phyloP scores from a whole-genome alignment of 2,888 invertebrate species.

The Carcina quercana region DNA sequence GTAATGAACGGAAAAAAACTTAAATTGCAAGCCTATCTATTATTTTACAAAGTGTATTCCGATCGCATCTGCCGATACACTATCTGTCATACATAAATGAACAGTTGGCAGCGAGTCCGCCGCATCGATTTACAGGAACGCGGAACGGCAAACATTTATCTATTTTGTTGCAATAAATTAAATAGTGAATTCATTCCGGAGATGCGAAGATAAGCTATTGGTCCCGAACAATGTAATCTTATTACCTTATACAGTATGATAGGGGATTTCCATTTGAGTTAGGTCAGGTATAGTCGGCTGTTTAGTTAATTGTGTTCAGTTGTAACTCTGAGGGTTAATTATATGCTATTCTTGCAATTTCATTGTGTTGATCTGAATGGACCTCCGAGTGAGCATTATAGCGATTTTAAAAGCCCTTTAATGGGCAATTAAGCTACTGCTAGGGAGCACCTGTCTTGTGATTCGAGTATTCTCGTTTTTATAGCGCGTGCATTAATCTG shows the following conservation, averaged over 20 bases:
- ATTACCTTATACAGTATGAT: slow-evolving; percentile 65
- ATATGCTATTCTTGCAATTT: slow-evolving; percentile 60
- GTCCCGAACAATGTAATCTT: slow-evolving; percentile 68
- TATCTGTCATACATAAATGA: slow-evolving; percentile 45
- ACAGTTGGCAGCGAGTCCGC: slow-evolving; percentile 27
- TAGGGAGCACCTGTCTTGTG: slow-evolving; percentile 14
- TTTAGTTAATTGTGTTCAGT: slow-evolving; percentile 55
- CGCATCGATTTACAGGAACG: slow-evolving; percentile 49
- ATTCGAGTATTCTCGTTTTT: slow-evolving; percentile 23
- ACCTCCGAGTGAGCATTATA: slow-evolving; percentile 28
- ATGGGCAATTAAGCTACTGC: slow-evolving; percentile 54
- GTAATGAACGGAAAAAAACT: not conserved
- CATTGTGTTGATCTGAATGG: slow-evolving; percentile 59
- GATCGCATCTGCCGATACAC: slow-evolving; percentile 34
- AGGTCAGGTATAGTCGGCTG: slow-evolving; percentile 35
- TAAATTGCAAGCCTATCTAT: slow-evolving; percentile 21
- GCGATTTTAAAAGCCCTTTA: slow-evolving; percentile 51
- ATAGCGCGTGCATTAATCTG: slow-evolving; percentile 22
- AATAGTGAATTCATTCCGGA: slow-evolving; percentile 54
- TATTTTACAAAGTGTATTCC: too few species aligned
- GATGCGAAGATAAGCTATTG: slow-evolving; percentile 63
- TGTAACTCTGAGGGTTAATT: slow-evolving; percentile 41
- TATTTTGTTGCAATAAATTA: slow-evolving; percentile 71
- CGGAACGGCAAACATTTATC: slow-evolving; percentile 64
- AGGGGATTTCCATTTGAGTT: slow-evolving; percentile 65